Conservation (phyloP, 1,140 invertebrate species). For the Euwallacea fornicatus region DNA sequence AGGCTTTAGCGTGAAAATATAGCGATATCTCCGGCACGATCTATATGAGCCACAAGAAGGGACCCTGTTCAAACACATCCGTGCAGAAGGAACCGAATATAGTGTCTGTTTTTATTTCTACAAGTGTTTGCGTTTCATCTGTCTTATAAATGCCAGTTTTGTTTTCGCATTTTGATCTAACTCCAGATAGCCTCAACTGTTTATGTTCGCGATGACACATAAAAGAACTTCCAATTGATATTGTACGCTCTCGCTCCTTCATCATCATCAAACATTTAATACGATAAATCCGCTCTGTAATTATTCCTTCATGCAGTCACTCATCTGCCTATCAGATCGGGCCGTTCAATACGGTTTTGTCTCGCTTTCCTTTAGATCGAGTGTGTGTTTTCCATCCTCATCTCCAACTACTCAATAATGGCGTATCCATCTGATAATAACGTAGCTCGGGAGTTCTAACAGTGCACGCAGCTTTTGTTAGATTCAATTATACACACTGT, state of each 20-base stretch:
- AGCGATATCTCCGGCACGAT: slow-evolving; percentile 27
- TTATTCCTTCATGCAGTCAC: slow-evolving; percentile 42
- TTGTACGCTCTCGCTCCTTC: background rate
- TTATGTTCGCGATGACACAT: background rate
- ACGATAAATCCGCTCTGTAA: slow-evolving; percentile 39
- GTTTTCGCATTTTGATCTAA: slow-evolving; percentile 2
- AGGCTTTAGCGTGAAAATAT: slow-evolving; percentile 22
- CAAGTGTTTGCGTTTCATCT: slow-evolving; percentile 34
- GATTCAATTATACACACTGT: slow-evolving; percentile 21
- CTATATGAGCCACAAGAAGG: slow-evolving; percentile 28
- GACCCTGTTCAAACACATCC: slow-evolving; percentile 30
- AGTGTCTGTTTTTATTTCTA: slow-evolving; percentile 28
- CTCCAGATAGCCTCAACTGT: background rate
- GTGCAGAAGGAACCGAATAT: slow-evolving; percentile 24
- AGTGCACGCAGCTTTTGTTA: slow-evolving; percentile 25
- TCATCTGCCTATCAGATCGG: slow-evolving; percentile 37
- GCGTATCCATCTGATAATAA: slow-evolving; percentile 34
- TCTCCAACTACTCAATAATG: slow-evolving; percentile 12
- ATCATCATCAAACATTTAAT: slow-evolving; percentile 33
- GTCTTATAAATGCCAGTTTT: slow-evolving; percentile 33
- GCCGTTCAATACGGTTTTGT: slow-evolving; percentile 9
- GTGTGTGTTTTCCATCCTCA: slow-evolving; percentile 9
- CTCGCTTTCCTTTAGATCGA: slow-evolving; percentile 18
- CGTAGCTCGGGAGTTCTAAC: slow-evolving; percentile 30
- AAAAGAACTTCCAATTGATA: background rate